Evolutionary conservation across 1,140 invertebrate genomes (phyloP).

Genomic region (Apis mellifera): Amel_HAv3.1 CM009932.2:6467001-6467500

Average conservation of each 20-base stretch:
- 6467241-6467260: not conserved
- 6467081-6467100: too few relatives aligned
- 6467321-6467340: conserved; percentile 17
- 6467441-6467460: not conserved
- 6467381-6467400: not conserved
- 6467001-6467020: not conserved
- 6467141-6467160: too few relatives aligned
- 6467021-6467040: not conserved
- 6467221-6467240: not conserved
- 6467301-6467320: conserved; percentile 33
- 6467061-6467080: not conserved
- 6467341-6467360: conserved; percentile 23
- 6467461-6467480: too few relatives aligned
- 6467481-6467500: too few relatives aligned
- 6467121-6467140: not conserved
- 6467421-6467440: not conserved
- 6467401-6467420: not conserved
- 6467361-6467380: conserved; percentile 40
- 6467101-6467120: not conserved
- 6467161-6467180: not conserved
- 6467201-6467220: not conserved
- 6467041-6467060: not conserved
- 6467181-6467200: not conserved
- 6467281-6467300: not conserved
- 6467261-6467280: conserved; percentile 18